phyloP scores from a whole-genome alignment of 1,140 invertebrate species.

The Aporrectodea caliginosa region DNA sequence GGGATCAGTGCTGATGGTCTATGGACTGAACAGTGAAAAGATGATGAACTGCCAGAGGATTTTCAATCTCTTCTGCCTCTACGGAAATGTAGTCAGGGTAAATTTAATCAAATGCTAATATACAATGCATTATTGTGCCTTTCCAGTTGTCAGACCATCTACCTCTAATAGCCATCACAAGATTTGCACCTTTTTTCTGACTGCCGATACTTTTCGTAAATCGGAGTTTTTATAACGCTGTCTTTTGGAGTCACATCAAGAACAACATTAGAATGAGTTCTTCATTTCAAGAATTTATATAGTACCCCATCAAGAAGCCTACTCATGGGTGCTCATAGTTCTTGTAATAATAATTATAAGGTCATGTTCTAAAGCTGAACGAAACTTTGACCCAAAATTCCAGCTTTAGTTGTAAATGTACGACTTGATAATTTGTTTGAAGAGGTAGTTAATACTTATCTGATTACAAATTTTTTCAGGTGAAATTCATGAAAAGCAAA shows the following conservation, averaged over 20 bases:
- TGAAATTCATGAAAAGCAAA: conserved; percentile 98
- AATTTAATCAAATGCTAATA: background rate
- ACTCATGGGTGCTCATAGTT: no score
- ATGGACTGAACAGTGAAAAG: conserved; percentile 86
- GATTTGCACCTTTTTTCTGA: background rate
- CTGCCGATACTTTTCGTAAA: background rate
- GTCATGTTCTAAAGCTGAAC: background rate
- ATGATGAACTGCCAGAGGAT: conserved; percentile 92
- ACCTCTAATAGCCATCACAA: no score
- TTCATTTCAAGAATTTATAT: no score
- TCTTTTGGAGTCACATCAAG: background rate
- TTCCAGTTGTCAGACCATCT: background rate
- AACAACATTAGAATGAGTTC: background rate
- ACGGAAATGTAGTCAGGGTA: conserved; percentile 95
- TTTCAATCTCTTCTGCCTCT: conserved; percentile 97
- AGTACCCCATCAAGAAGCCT: no score
- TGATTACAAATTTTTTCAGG: conserved; percentile 63
- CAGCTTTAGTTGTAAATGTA: background rate
- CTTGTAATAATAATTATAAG: background rate
- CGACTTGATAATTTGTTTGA: background rate
- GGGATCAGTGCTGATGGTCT: conserved; percentile 94
- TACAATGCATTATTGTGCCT: background rate
- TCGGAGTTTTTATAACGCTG: background rate
- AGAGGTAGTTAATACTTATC: background rate
- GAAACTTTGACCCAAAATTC: background rate